Conservation (phyloP, 2,113 vertebrate species). For the Pteronura brasiliensis region DNA sequence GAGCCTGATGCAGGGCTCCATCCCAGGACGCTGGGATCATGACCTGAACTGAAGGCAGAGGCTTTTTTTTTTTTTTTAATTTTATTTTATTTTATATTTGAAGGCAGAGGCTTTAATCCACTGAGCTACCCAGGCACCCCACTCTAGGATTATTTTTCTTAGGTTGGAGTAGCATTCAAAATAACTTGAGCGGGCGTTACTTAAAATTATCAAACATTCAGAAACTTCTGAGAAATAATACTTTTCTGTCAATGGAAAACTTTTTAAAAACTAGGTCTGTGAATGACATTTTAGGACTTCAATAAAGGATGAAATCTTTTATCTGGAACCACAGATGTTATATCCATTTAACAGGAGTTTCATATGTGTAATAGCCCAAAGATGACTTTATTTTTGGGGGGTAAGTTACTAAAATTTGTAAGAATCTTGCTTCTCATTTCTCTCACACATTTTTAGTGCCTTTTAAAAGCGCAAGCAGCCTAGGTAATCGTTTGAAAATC, state of each 20-base stretch:
- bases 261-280: not conserved
- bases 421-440: not conserved
- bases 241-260: not conserved
- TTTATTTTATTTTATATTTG: no score
- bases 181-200: not conserved
- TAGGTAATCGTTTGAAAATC: slow-evolving; percentile 14
- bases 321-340: not conserved
- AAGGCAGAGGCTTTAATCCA: no score
- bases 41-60: no score
- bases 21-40: no score
- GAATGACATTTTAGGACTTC: not conserved
- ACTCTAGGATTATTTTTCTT: not conserved
- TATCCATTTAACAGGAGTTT: not conserved
- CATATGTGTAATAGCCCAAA: not conserved
- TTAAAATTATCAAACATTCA: slow-evolving; percentile 7
- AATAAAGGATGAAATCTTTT: not conserved
- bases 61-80: no score
- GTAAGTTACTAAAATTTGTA: slow-evolving; percentile 26
- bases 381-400: not conserved
- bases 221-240: slow-evolving; percentile 9
- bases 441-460: not conserved
- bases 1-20: no score
- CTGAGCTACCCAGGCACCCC: no score
- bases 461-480: not conserved
- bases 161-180: not conserved